Base-by-base conservation (phyloP, 2,113 vertebrate species). In the Rhea americana region DNA sequence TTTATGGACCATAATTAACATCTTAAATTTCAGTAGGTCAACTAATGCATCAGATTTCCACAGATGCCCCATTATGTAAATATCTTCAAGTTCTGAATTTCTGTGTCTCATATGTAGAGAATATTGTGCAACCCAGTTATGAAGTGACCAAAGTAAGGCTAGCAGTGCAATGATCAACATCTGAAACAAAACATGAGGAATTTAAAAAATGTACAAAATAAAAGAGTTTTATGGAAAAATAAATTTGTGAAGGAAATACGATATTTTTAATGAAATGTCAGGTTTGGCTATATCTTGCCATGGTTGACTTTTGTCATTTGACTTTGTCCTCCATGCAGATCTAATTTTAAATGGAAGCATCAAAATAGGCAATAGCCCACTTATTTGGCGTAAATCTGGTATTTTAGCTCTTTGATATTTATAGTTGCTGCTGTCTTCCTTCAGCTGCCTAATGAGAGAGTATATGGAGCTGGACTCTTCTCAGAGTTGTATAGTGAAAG, bases 401-500 rank as follows among this genome's bases (percentile, higher is more conserved):
- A 39, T 71, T 91, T 74, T 82, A 30, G 14, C 56, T 78, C 14
- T 28, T 56, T 76, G 18, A 82, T 90, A 55, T 41, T 82, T 85
- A 67, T 41, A 70, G 28, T 5, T 53, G 11, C 8, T 81, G 2
- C 7, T 76, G 3, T 76, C 53, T 82, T 81, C 26, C 53, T 82
- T 81, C 26, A 48, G 10, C 16, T 77, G 14, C 12, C 8, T 24
- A 28, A 70, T 28, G 7, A 61, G 16, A 56, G 55, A 56, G 55
- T 30, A 30, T 56, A 56, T 56, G 28, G 55, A 93, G 73, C 1
- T 8, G 13, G 17, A 26, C 12, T 81, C 3, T 43, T 83, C 39
- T 87, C 14, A 35, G 66, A 30, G 11, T 4, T 41, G 5, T 30
- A 35, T 0, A 0, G 5, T 21, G 50, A 51, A 5, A 28, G 7